Conservation (phyloP, 2,113 vertebrate species). For the Tetraodon nigroviridis region DNA sequence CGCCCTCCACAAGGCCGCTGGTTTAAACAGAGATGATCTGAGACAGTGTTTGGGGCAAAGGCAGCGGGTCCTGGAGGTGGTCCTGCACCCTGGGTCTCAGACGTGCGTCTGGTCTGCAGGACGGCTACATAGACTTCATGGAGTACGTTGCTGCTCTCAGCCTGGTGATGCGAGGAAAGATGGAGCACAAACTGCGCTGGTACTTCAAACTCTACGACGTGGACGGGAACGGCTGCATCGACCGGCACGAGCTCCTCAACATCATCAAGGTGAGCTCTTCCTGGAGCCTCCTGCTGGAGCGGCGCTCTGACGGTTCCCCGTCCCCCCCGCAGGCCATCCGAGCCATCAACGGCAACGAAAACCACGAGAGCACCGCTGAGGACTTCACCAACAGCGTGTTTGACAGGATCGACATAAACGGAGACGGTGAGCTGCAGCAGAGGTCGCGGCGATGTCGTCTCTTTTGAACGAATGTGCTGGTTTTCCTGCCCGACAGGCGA, state of each 20-base stretch:
- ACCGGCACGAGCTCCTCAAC: constrained; percentile 84
- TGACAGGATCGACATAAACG: constrained; percentile 84
- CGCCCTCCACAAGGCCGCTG: constrained; percentile 30
- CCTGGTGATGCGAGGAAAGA: constrained; percentile 87
- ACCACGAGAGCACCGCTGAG: constrained; percentile 75
- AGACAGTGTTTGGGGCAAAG: constrained; percentile 41
- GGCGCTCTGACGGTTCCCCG: not conserved
- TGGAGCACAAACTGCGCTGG: constrained; percentile 92
- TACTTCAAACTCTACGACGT: constrained; percentile 93
- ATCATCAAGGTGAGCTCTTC: constrained; percentile 81
- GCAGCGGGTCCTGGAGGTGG: constrained; percentile 39
- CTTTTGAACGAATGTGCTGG: not conserved
- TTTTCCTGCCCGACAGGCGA: constrained; percentile 70
- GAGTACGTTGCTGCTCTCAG: constrained; percentile 90
- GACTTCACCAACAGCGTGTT: constrained; percentile 90
- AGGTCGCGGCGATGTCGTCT: too few species aligned
- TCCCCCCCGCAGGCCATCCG: constrained; percentile 77
- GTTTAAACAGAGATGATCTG: constrained; percentile 62
- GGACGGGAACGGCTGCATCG: constrained; percentile 90
- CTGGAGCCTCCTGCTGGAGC: not conserved
- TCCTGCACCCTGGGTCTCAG: constrained; percentile 7
- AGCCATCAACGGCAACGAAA: constrained; percentile 82
- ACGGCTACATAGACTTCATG: constrained; percentile 91
- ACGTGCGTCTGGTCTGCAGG: constrained; percentile 60
- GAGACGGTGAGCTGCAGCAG: constrained; percentile 89